These are phyloP conservation scores for Rhea pennata DNA, from an alignment of 2,113 vertebrate genomes.

Conservation along the genomic window DNA sequence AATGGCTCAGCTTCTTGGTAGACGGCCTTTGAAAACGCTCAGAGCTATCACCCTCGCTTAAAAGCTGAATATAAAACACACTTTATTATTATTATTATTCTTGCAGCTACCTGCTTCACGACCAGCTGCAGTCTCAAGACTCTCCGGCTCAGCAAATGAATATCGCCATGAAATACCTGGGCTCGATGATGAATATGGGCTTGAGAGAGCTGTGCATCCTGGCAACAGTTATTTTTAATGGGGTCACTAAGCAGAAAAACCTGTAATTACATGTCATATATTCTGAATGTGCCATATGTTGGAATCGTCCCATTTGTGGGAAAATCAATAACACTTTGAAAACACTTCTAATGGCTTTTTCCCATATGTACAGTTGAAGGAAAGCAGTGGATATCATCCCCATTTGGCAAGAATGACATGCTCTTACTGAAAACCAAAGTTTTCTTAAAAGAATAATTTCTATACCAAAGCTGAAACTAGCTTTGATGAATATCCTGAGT, in stretches of 20 bases:
- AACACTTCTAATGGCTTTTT: constrained; percentile 37
- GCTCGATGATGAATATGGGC: not conserved
- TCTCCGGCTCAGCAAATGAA: not conserved
- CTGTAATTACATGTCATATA: not conserved
- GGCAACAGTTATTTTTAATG: not conserved
- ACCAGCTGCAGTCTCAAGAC: not conserved
- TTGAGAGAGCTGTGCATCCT: not conserved
- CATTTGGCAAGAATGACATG: constrained; percentile 7
- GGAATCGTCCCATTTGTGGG: constrained; percentile 1
- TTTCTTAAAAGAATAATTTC: not conserved
- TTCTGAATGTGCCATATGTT: not conserved
- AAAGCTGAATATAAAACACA: not conserved
- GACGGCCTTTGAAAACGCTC: not conserved
- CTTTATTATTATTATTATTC: not conserved
- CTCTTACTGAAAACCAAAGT: not conserved
- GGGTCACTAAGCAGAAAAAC: not conserved
- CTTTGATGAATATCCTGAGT: constrained; percentile 18
- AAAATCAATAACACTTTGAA: constrained; percentile 23
- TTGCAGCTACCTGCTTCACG: not conserved
- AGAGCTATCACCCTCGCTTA: not conserved
- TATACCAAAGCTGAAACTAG: not conserved
- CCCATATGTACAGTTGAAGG: not conserved
- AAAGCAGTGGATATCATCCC: constrained; percentile 35
- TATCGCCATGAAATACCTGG: not conserved
- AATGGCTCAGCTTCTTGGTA: not conserved